Conservation (phyloP, 2,797 vertebrate genomes). For the Linurgus olivaceus region DNA sequence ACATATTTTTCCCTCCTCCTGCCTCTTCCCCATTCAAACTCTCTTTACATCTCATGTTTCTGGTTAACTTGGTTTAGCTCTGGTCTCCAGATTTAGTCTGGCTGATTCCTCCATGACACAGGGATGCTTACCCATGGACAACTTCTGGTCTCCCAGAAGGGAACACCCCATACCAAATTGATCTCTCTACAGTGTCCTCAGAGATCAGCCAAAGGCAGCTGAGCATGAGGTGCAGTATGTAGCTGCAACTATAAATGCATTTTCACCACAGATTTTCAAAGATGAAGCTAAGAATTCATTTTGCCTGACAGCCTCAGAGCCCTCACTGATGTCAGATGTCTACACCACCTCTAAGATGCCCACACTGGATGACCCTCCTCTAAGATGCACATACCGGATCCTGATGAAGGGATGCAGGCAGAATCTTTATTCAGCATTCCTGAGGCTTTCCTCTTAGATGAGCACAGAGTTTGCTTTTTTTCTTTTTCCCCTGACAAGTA, state of each 20-base stretch:
- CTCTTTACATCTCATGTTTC: background rate
- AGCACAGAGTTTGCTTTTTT: background rate
- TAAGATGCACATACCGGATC: background rate
- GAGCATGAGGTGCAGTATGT: accelerated
- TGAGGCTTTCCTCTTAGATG: background rate
- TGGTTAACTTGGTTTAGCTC: background rate
- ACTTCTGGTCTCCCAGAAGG: background rate
- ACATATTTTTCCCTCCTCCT: background rate
- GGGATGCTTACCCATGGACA: background rate
- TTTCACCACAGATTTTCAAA: background rate
- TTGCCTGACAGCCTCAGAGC: background rate
- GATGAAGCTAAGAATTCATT: background rate
- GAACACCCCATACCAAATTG: background rate
- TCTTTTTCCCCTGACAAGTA: background rate
- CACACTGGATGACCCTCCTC: no score
- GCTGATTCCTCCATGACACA: accelerated
- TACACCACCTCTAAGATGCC: background rate
- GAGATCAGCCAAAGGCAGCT: background rate
- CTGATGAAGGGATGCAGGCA: accelerated
- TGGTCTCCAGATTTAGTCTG: background rate
- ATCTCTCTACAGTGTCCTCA: background rate
- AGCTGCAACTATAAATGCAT: background rate
- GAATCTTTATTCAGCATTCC: background rate
- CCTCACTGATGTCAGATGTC: background rate
- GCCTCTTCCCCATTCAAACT: background rate